These are phyloP conservation scores for Aldabrachelys gigantea DNA, from an alignment of 2,113 vertebrate genomes.

Conservation along the genomic window DNA sequence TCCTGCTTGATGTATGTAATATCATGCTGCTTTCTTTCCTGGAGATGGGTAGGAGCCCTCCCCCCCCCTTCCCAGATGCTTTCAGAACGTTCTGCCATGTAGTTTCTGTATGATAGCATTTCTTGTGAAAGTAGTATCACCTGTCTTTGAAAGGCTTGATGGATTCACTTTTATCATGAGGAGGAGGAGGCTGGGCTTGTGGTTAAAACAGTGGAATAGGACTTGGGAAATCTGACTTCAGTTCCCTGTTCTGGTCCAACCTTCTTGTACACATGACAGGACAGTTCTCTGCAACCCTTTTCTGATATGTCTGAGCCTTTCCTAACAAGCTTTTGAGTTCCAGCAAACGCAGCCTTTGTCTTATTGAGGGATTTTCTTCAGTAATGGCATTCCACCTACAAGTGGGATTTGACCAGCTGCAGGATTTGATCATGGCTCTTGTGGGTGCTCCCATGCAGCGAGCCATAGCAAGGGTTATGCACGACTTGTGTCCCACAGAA, in stretches of 20 bases:
- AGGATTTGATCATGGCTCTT: background rate
- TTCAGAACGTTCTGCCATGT: background rate
- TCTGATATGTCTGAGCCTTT: constrained; percentile 33
- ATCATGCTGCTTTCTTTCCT: background rate
- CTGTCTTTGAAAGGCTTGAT: background rate
- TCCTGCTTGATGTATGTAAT: background rate
- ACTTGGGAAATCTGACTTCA: background rate
- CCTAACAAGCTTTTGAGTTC: constrained; percentile 41
- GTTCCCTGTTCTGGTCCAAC: constrained; percentile 31
- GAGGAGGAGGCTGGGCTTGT: constrained; percentile 40
- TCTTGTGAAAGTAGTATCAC: background rate
- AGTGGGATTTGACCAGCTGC: constrained; percentile 3
- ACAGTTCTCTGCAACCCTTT: constrained; percentile 45
- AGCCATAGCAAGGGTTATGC: background rate
- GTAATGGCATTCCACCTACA: background rate
- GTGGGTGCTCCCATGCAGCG: background rate
- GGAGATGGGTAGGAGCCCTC: background rate
- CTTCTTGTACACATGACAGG: constrained; percentile 10
- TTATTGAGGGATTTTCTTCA: constrained; percentile 28
- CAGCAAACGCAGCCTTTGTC: background rate
- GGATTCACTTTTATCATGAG: background rate
- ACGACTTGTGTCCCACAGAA: background rate
- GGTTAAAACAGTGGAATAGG: constrained; percentile 8
- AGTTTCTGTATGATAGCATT: background rate
- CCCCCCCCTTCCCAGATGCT: background rate